These are phyloP conservation scores for Daubentonia madagascariensis DNA, from an alignment of 2,113 vertebrate species.

Conservation along the genomic window DNA sequence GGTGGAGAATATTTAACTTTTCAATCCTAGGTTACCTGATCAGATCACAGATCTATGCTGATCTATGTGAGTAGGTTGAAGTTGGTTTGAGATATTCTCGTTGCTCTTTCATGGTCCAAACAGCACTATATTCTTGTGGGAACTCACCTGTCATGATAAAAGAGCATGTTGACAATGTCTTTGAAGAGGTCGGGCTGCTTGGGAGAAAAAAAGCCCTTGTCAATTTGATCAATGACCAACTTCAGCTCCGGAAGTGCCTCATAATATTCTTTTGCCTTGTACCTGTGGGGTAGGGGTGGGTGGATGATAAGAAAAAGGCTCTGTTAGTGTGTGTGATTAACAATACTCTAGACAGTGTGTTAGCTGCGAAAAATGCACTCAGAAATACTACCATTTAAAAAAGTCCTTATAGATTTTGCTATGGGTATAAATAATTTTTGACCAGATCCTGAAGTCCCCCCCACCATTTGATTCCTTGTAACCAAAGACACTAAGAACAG, in stretches of 20 bases:
- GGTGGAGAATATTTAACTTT: neutral
- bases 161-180: conserved; percentile 93
- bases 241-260: conserved; percentile 91
- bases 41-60: neutral
- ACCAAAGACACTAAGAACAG: neutral
- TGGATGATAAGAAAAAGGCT: neutral
- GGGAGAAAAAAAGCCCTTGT: conserved; percentile 91
- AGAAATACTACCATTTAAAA: neutral
- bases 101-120: neutral
- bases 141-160: conserved; percentile 93
- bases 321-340: neutral
- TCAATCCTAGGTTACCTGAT: neutral
- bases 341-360: neutral
- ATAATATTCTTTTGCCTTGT: conserved; percentile 91
- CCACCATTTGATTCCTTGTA: neutral
- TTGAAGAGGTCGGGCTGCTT: conserved; percentile 91
- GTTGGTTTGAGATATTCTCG: neutral
- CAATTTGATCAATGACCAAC: conserved; percentile 93
- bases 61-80: neutral
- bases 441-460: neutral
- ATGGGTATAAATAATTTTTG: neutral
- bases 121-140: neutral
- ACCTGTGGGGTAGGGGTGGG: conserved; percentile 80
- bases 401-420: neutral
- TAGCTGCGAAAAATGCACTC: neutral